Conservation (phyloP, 2,113 vertebrate species). For the Mohoua ochrocephala region DNA sequence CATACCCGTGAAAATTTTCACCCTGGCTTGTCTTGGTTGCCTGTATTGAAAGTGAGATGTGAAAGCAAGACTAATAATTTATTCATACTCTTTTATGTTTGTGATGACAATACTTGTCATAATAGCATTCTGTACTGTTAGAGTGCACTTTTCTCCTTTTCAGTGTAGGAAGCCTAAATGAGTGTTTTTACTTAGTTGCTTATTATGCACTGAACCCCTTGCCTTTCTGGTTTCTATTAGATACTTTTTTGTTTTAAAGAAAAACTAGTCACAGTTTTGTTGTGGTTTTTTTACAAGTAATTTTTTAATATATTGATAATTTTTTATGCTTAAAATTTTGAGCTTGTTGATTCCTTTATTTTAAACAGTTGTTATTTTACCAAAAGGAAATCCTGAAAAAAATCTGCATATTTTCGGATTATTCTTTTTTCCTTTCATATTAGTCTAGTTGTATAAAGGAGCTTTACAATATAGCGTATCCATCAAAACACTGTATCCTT, state of each 20-base stretch:
- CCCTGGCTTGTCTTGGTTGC: background rate
- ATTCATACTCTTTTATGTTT: background rate
- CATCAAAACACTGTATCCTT: background rate
- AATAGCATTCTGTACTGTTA: background rate
- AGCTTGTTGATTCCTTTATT: background rate
- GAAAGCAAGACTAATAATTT: background rate
- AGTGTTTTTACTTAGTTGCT: background rate
- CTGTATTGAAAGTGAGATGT: background rate
- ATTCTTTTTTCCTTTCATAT: background rate
- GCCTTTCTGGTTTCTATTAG: background rate
- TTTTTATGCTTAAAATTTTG: background rate
- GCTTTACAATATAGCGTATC: background rate
- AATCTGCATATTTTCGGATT: background rate
- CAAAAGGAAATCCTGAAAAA: background rate
- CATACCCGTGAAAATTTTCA: background rate
- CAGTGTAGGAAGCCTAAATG: background rate
- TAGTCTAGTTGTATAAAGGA: background rate
- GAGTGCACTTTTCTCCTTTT: background rate
- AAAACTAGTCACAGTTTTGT: background rate
- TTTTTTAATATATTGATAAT: background rate
- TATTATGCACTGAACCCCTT: background rate
- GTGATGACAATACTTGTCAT: background rate
- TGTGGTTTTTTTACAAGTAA: background rate
- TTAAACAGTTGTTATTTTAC: background rate
- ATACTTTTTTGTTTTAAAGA: background rate